Evolutionary conservation across 2,113 vertebrate species (phyloP).

Genomic region (Leucosticte australis): DNA sequence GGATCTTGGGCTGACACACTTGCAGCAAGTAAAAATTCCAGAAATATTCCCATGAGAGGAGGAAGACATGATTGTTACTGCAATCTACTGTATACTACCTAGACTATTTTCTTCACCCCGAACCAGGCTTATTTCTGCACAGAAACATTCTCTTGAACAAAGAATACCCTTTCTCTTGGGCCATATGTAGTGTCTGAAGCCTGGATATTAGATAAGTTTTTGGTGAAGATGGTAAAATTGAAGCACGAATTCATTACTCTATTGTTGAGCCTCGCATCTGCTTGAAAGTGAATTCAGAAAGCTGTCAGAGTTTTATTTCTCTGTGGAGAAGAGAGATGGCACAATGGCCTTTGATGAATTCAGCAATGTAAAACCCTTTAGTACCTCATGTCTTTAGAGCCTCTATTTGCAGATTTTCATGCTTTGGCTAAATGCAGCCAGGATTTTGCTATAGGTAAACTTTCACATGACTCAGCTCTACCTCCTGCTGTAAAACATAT

Average conservation of each 20-base stretch:
- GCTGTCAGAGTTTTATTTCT: not conserved
- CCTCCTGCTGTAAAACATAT: not conserved
- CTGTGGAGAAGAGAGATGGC: not conserved
- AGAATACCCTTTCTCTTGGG: not conserved
- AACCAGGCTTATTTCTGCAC: not conserved
- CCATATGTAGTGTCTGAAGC: not conserved
- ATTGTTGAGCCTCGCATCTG: not conserved
- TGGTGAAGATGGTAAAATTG: not conserved
- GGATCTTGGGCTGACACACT: not conserved
- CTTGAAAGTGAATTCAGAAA: slow-evolving; percentile 16
- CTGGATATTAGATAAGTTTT: not conserved
- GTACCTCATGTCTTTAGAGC: not conserved
- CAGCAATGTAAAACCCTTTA: not conserved
- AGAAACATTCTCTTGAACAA: not conserved
- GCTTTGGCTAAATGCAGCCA: not conserved
- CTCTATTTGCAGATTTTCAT: not conserved
- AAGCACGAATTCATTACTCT: not conserved
- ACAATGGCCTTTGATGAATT: not conserved
- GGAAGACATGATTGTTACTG: not conserved
- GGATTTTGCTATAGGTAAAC: not conserved
- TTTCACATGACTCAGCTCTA: not conserved
- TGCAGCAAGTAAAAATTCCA: not conserved
- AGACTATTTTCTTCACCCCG: not conserved
- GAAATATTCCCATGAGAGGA: not conserved
- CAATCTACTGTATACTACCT: not conserved